Evolutionary conservation across 2,797 vertebrate species (phyloP).

Genomic region (Hydrophis major): DNA sequence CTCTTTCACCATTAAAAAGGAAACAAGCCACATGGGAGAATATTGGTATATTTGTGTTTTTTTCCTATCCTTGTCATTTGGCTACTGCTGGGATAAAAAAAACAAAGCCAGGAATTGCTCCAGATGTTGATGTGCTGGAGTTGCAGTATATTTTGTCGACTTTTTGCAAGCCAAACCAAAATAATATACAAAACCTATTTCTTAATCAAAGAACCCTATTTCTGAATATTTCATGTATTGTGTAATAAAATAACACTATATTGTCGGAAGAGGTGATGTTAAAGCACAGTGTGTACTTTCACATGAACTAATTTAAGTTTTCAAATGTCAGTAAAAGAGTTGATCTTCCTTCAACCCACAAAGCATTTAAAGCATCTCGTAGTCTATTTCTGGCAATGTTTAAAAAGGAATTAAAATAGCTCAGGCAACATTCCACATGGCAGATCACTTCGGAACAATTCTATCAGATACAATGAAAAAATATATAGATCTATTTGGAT

Average conservation of each 20-base stretch:
- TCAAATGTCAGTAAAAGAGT: background rate
- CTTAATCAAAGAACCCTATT: constrained; percentile 14
- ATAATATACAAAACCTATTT: background rate
- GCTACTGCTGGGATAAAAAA: background rate
- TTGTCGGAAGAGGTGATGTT: background rate
- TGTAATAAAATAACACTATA: background rate
- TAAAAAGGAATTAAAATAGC: constrained; percentile 51
- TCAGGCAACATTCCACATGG: constrained; percentile 57
- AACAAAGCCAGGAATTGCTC: background rate
- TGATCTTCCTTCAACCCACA: constrained; percentile 10
- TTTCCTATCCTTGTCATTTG: background rate
- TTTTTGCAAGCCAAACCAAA: background rate
- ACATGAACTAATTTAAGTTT: constrained; percentile 19
- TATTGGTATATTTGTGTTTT: background rate
- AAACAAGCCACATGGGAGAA: background rate
- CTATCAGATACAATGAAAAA: constrained; percentile 2
- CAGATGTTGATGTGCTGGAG: background rate
- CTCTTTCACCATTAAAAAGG: background rate
- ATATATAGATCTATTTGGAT: constrained; percentile 10
- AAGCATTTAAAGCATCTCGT: constrained; percentile 8
- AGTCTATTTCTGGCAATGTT: constrained; percentile 46
- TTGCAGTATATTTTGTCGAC: background rate
- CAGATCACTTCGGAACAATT: constrained; percentile 63
- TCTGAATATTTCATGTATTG: background rate
- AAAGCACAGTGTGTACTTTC: background rate